Percentiles rank a stretch among this genome's conserved stretches.
phyloP scores from a whole-genome alignment of 2,888 invertebrate species.

The Stenodema calcarata region DNA sequence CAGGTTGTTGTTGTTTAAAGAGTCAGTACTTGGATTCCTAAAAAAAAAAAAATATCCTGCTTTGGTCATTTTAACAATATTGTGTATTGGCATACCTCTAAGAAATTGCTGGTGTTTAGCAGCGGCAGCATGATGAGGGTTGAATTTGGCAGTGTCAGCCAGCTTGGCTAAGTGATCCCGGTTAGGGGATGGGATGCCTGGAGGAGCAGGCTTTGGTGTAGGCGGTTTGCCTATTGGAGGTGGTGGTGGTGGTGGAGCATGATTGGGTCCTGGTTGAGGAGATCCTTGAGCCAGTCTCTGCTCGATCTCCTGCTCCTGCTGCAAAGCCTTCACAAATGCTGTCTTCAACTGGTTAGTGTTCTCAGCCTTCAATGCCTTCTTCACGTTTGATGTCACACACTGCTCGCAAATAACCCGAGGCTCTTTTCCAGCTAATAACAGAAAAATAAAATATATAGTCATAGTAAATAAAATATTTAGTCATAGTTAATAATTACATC shows the following conservation, averaged over 20 bases:
- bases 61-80: too few relatives aligned
- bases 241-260: conserved; percentile 62
- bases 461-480: too few relatives aligned
- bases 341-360: conserved; percentile 98
- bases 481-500: too few relatives aligned
- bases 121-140: conserved; percentile 64
- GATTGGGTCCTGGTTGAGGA: conserved; percentile 64
- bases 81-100: conserved; percentile 53
- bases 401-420: conserved; percentile 95
- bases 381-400: conserved; percentile 96
- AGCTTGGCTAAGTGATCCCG: conserved; percentile 59
- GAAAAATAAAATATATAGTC: too few relatives aligned
- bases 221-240: conserved; percentile 61
- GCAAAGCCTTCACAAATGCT: conserved; percentile 96
- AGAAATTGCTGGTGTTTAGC: conserved; percentile 58
- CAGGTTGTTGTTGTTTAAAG: too few relatives aligned
- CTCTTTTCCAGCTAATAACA: conserved; percentile 71
- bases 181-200: conserved; percentile 59
- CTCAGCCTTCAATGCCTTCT: conserved; percentile 96
- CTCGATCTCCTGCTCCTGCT: conserved; percentile 98
- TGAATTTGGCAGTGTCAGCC: conserved; percentile 59
- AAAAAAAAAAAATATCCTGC: too few relatives aligned
- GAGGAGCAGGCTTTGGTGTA: conserved; percentile 58
- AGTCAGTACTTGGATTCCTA: too few relatives aligned
- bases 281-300: conserved; percentile 74